phyloP scores from a whole-genome alignment of 2,113 vertebrate genomes.

The Passerina amoena region DNA sequence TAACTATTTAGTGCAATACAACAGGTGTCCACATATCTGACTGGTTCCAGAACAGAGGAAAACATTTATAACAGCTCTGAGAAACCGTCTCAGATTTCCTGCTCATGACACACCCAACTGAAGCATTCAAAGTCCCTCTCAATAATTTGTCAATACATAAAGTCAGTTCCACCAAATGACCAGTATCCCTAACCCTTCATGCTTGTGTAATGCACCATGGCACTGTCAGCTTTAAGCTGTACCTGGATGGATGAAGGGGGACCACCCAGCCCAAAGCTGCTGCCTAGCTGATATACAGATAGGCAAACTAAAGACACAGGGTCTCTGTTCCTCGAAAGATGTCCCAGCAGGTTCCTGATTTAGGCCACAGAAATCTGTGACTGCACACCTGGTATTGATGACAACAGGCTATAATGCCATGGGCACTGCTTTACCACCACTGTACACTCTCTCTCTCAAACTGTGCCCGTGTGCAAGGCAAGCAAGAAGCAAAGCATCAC shows the following conservation, averaged over 20 bases:
- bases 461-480: fast-evolving
- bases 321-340: background rate
- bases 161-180: background rate
- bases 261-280: background rate
- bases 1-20: no score
- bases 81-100: background rate
- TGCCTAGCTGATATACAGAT: background rate
- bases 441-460: background rate
- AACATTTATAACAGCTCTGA: background rate
- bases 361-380: background rate
- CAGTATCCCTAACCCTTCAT: fast-evolving
- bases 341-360: background rate
- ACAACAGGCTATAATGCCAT: background rate
- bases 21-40: background rate
- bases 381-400: background rate
- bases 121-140: background rate
- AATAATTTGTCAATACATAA: background rate
- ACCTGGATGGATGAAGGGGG: background rate
- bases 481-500: background rate
- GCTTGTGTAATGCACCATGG: fast-evolving
- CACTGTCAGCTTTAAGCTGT: background rate
- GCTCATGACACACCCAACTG: background rate
- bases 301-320: background rate
- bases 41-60: background rate
- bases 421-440: background rate